A percentile compares a stretch with the other conserved stretches of the same genome.
phyloP scores from a whole-genome alignment of 2,113 vertebrate genomes.

The Phylloscopus whistleri region DNA sequence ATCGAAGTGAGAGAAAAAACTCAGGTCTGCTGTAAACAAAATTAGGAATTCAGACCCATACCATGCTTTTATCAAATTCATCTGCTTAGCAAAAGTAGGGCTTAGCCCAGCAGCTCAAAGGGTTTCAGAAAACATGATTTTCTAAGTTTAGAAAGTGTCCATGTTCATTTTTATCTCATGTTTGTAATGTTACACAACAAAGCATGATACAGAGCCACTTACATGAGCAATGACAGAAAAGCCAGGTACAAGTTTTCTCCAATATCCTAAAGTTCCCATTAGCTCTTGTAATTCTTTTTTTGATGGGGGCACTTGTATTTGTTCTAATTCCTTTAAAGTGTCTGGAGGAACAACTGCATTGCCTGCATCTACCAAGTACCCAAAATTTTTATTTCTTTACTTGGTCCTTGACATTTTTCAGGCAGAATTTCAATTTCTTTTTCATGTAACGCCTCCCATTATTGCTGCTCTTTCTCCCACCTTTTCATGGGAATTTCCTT shows the following conservation, averaged over 20 bases:
- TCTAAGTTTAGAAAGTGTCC: conserved; percentile 19
- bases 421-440: background rate
- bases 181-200: conserved; percentile 54
- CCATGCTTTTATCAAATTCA: background rate
- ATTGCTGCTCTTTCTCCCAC: background rate
- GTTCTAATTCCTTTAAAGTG: background rate
- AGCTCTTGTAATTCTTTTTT: background rate
- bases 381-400: background rate
- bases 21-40: background rate
- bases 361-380: background rate
- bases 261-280: background rate
- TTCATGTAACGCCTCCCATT: background rate
- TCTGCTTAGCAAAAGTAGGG: background rate
- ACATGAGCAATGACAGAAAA: fast-evolving
- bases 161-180: conserved; percentile 43
- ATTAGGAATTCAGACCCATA: background rate
- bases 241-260: background rate
- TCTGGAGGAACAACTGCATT: background rate
- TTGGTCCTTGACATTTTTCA: background rate
- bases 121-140: background rate
- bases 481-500: background rate
- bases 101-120: background rate
- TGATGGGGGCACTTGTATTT: background rate
- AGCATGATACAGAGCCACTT: conserved; percentile 25
- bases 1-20: background rate